Conservation (phyloP, 1,140 invertebrate species). For the Andricus grossulariae region DNA sequence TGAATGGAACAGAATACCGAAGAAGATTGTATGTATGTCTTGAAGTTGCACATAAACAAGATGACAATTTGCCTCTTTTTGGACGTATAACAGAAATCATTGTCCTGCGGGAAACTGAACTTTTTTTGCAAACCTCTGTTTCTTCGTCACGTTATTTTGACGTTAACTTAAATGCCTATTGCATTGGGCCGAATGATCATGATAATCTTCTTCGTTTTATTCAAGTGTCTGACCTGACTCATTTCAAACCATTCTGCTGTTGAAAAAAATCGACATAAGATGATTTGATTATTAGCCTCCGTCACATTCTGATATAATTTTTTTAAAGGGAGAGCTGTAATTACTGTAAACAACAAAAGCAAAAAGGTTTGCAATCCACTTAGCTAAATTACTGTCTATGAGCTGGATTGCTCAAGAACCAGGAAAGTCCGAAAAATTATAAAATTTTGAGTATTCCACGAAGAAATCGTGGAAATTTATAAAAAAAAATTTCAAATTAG, state of each 20-base stretch:
- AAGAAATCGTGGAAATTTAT: too few species aligned
- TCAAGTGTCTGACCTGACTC: too few species aligned
- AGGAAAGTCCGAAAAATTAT: too few species aligned
- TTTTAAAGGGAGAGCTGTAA: conserved; percentile 43
- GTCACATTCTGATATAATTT: not conserved
- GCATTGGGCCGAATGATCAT: conserved; percentile 4
- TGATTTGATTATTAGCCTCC: not conserved
- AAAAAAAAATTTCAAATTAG: too few species aligned
- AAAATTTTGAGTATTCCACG: too few species aligned
- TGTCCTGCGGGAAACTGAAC: conserved; percentile 27
- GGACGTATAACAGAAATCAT: conserved; percentile 42
- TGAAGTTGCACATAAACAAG: conserved; percentile 9
- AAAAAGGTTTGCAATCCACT: too few species aligned
- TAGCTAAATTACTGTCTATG: too few species aligned
- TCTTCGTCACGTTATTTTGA: conserved; percentile 33
- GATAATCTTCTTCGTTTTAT: not conserved
- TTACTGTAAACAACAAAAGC: not conserved
- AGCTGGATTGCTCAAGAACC: too few species aligned
- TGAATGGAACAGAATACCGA: conserved; percentile 39
- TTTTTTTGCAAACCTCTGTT: conserved; percentile 31
- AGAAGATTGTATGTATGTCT: conserved; percentile 38
- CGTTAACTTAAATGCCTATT: conserved; percentile 39
- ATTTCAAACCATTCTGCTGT: too few species aligned
- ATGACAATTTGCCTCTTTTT: conserved; percentile 43
- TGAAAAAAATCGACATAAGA: too few species aligned